Base-by-base conservation (phyloP, 1,140 invertebrate genomes). In the Ditylenchus dipsaci region DNA sequence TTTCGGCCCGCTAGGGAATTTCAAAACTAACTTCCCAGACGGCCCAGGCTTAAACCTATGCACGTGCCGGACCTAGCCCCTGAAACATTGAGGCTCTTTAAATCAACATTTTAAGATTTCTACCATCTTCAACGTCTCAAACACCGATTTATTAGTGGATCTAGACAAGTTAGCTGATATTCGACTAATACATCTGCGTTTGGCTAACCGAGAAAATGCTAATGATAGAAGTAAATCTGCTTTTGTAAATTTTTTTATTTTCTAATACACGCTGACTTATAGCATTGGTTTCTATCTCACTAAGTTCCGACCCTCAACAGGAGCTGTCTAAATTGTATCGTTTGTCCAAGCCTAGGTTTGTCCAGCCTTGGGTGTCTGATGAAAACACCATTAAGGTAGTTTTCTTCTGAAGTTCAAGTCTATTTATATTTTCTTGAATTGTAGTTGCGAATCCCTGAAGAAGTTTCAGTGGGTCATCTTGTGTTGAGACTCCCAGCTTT, bases 321-420 rank as follows among this genome's bases (percentile, higher is more conserved):
- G 29, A 67, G 15, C 17, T 21, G 23, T 19, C 15, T 11, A 30
- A 38, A n/a, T 19, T 47, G 27, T 26, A 68, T 17, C 8, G 15
- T 3, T 29, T 68, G 33, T 60, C 69, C 17, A 56, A 57, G n/a
- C 69, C 69, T 0, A 23, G 60, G 53, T 71, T 71, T 58, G 38
- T 45, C 19, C 8, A 38, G 21, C 69, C 69, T 19, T 71, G 69
- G 69, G 60, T 47, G 0, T 26, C 26, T 60, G 68, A 69, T 38
- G 23, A n/a, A 43, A 30, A 19, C n/a, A 26, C 58, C 33, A 71
- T 71, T 70, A 19, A 29, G 15, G 21, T 71, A 30, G 49, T 15
- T 17, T 17, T 69, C n/a, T n/a, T n/a, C n/a, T n/a, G n/a, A n/a
- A n/a, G n/a, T n/a, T n/a, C n/a, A n/a, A n/a, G n/a, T n/a, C n/a